Conservation (phyloP, 2,797 vertebrate species). For the Phylloscopus collybita region DNA sequence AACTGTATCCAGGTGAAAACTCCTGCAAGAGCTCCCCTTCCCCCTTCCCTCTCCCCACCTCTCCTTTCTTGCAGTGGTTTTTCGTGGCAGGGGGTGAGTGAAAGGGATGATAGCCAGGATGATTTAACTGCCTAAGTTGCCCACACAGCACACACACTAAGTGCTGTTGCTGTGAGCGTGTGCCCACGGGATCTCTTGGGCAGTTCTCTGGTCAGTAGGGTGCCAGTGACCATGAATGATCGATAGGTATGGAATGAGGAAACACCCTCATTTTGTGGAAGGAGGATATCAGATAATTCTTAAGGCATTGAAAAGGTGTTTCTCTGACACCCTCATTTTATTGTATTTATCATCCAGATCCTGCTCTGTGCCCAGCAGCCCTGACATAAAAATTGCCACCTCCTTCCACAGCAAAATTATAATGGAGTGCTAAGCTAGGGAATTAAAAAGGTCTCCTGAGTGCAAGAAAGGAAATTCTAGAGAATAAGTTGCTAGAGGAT, state of each 20-base stretch:
- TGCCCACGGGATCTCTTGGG: neutral
- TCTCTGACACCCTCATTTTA: neutral
- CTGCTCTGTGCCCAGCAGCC: neutral
- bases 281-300: neutral
- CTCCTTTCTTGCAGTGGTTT: slow-evolving; percentile 17
- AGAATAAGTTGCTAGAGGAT: neutral
- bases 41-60: slow-evolving; percentile 8
- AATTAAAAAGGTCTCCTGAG: neutral
- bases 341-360: neutral
- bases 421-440: neutral
- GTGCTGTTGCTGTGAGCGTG: neutral
- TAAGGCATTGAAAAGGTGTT: neutral
- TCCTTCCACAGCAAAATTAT: neutral
- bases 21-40: slow-evolving; percentile 42
- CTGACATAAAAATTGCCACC: neutral
- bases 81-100: neutral
- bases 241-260: neutral
- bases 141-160: neutral
- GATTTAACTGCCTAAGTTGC: slow-evolving; percentile 22
- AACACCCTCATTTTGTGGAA: neutral
- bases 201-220: neutral
- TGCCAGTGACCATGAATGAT: neutral
- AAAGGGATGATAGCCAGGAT: slow-evolving; percentile 10
- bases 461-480: neutral
- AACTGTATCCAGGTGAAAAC: slow-evolving; percentile 74